Percentiles rank a stretch among this genome's conserved stretches.
phyloP scores from a whole-genome alignment of 2,888 invertebrate species.

The Spodoptera exigua region DNA sequence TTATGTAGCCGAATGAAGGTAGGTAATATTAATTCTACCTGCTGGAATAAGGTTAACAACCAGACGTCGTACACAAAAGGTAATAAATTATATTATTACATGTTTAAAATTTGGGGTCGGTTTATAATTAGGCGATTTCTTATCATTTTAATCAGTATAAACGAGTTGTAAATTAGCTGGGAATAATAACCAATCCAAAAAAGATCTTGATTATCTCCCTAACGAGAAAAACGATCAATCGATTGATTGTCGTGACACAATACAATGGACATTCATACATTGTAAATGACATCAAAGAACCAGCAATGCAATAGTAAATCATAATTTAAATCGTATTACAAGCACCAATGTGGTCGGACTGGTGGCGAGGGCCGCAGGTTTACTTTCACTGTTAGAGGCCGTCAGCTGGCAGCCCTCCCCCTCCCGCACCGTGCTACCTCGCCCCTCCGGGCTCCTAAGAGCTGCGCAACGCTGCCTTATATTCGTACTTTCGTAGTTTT shows the following conservation, averaged over 20 bases:
- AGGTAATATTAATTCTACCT: conserved; percentile 22
- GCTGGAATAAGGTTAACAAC: conserved; percentile 53
- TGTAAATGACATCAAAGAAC: conserved; percentile 52
- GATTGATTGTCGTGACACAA: conserved; percentile 36
- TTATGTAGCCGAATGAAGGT: conserved; percentile 34
- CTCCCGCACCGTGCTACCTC: conserved; percentile 51
- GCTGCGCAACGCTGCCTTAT: conserved; percentile 84
- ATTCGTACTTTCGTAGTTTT: conserved; percentile 69
- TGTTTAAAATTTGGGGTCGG: conserved; percentile 18
- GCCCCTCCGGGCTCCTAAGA: conserved; percentile 54
- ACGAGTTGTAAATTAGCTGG: conserved; percentile 23
- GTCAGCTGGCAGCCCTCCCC: conserved; percentile 78
- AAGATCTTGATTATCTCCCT: conserved; percentile 27
- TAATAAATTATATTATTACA: conserved; percentile 28
- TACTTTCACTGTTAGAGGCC: conserved; percentile 88
- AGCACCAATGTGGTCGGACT: conserved; percentile 60
- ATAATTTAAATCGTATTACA: conserved; percentile 65
- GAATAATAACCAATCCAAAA: conserved; percentile 27
- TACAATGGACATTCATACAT: conserved; percentile 50
- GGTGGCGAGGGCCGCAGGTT: conserved; percentile 72
- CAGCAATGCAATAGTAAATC: conserved; percentile 63
- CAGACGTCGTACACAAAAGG: conserved; percentile 39
- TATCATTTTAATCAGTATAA: neutral
- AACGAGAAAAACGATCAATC: conserved; percentile 40
- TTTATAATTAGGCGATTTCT: neutral